phyloP scores from a whole-genome alignment of 2,888 invertebrate genomes.

The Chrysotoxum bicinctum region DNA sequence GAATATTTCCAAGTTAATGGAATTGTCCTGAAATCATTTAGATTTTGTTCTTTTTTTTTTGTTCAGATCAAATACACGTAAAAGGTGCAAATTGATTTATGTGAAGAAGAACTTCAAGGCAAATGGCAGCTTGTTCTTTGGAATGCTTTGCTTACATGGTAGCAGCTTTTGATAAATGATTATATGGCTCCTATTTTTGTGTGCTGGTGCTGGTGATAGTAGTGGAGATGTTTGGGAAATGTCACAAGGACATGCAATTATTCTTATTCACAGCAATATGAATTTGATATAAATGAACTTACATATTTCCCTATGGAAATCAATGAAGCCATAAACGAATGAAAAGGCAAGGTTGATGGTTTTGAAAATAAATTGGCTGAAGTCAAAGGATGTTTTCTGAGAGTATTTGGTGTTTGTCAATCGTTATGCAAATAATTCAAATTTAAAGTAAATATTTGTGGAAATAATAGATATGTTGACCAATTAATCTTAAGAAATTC shows the following conservation, averaged over 20 bases:
- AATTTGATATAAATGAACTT: conserved; percentile 2
- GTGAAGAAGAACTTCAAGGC: not conserved
- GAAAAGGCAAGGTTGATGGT: not conserved
- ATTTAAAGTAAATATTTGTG: not conserved
- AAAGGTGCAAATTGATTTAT: conserved; percentile 23
- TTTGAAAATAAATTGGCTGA: not conserved
- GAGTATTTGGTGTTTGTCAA: not conserved
- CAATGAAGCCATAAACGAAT: conserved; percentile 1
- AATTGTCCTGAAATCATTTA: not conserved
- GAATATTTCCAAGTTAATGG: not conserved
- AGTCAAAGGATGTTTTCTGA: not conserved
- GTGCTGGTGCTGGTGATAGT: not conserved
- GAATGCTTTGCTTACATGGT: not conserved
- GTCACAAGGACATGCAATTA: conserved; percentile 28
- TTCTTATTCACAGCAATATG: conserved; percentile 10
- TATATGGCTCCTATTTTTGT: not conserved
- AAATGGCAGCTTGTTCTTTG: not conserved
- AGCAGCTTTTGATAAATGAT: conserved; percentile 13
- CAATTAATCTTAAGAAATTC: not conserved
- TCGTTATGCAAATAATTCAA: not conserved
- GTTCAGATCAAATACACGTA: not conserved
- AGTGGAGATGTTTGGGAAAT: not conserved
- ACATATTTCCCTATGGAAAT: conserved; percentile 39
- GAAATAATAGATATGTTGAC: not conserved
- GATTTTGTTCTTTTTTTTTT: not conserved